These are phyloP conservation scores for Drosophila punjabiensis DNA, from an alignment of 1,140 invertebrate species.

Conservation along the genomic window DNA sequence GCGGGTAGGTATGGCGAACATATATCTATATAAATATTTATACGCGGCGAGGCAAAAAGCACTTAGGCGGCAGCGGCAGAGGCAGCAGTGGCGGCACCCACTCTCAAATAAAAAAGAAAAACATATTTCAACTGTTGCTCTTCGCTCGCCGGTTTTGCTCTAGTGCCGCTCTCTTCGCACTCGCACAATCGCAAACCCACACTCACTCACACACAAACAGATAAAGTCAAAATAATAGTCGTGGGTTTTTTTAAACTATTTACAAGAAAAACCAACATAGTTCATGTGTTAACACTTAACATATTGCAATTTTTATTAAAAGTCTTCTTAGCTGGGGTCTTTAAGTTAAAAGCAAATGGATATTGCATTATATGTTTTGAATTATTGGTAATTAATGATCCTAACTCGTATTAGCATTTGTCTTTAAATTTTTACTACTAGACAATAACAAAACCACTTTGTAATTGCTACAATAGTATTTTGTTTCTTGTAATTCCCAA, in stretches of 20 bases:
- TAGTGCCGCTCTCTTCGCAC: slow-evolving; percentile 41
- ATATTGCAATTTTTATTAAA: background rate
- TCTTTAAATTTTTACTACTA: background rate
- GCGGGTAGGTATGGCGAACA: slow-evolving; percentile 14
- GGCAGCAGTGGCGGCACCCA: slow-evolving; percentile 76
- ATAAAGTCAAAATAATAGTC: slow-evolving; percentile 17
- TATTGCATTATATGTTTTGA: background rate
- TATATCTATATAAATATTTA: slow-evolving; percentile 71
- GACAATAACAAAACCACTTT: background rate
- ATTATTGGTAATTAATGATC: background rate
- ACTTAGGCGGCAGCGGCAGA: slow-evolving; percentile 68
- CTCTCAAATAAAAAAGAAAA: slow-evolving; percentile 61
- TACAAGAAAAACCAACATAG: slow-evolving; percentile 1
- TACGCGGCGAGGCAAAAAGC: slow-evolving; percentile 66
- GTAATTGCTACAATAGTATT: background rate
- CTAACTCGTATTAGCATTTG: background rate
- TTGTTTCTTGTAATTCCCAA: background rate
- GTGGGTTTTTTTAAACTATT: slow-evolving; percentile 4
- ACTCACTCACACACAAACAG: slow-evolving; percentile 17
- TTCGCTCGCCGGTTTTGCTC: slow-evolving; percentile 51
- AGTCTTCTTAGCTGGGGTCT: background rate
- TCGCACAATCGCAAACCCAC: slow-evolving; percentile 29
- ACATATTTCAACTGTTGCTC: slow-evolving; percentile 74
- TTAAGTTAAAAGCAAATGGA: background rate
- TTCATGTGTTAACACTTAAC: background rate